Conservation (phyloP, 1,140 invertebrate genomes). For the Drosophila serrata region DNA sequence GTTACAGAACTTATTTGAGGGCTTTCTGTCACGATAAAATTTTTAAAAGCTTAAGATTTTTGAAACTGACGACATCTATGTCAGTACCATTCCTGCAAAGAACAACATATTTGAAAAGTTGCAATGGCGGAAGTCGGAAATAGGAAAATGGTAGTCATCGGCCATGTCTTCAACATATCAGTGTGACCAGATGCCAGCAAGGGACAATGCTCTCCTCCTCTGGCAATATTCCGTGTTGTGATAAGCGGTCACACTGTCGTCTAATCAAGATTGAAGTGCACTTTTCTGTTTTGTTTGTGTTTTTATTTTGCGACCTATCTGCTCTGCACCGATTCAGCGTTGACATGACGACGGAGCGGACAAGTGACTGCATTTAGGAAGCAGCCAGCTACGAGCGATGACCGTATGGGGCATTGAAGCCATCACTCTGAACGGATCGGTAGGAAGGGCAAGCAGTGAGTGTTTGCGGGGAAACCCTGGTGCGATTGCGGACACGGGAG, state of each 20-base stretch:
- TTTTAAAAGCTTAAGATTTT: background rate
- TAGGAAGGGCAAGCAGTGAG: conserved; percentile 60
- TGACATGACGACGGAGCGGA: conserved; percentile 34
- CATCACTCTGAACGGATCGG: conserved; percentile 68
- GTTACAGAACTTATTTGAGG: no score
- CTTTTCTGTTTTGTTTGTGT: conserved; percentile 19
- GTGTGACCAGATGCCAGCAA: background rate
- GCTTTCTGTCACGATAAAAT: background rate
- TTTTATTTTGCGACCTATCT: conserved; percentile 7
- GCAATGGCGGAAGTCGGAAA: no score
- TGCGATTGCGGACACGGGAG: conserved; percentile 15
- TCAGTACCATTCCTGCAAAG: background rate
- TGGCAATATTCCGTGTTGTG: background rate
- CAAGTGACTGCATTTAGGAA: conserved; percentile 27
- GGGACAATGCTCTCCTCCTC: background rate
- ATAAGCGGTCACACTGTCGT: conserved; percentile 1
- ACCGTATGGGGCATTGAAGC: conserved; percentile 80
- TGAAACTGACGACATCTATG: background rate
- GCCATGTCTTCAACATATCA: background rate
- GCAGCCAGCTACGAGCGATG: conserved; percentile 59
- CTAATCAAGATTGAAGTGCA: conserved; percentile 2
- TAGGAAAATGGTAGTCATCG: background rate
- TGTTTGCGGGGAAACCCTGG: conserved; percentile 26
- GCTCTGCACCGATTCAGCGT: background rate
- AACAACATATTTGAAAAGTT: background rate